Conservation (phyloP, 1,140 invertebrate genomes). For the Plutomurus gul region DNA sequence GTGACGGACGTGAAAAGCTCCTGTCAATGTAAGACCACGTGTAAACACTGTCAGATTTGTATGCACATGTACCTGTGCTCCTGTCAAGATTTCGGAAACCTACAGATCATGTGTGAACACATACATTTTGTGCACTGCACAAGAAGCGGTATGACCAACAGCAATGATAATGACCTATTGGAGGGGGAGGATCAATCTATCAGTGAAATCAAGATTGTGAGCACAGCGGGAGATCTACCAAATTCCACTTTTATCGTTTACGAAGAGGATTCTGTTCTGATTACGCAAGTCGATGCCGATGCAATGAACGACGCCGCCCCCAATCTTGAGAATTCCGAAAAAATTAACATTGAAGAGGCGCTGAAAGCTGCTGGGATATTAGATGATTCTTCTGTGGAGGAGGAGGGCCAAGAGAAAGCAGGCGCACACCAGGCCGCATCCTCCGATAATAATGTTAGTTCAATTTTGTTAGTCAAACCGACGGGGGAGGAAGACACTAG, state of each 20-base stretch:
- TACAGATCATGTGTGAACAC: slow-evolving; percentile 41
- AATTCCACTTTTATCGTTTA: no score
- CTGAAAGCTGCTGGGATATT: neutral
- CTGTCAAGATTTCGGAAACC: slow-evolving; percentile 3
- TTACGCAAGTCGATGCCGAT: no score
- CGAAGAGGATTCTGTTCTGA: no score
- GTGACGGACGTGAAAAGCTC: slow-evolving; percentile 37
- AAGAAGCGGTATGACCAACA: no score
- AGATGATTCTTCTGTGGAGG: no score
- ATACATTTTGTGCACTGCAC: slow-evolving; percentile 40
- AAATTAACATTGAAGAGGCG: neutral
- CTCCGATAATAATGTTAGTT: neutral
- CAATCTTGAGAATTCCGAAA: no score
- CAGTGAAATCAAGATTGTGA: no score
- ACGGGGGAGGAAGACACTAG: neutral
- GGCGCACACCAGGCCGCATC: neutral
- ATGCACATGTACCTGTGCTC: slow-evolving; percentile 43
- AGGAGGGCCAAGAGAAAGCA: neutral
- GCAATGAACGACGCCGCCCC: no score
- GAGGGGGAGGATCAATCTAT: no score
- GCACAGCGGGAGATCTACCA: no score
- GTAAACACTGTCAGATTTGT: slow-evolving; percentile 39
- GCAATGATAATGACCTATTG: no score
- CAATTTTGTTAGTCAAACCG: neutral
- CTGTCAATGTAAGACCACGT: slow-evolving; percentile 39